Base-by-base conservation (phyloP, 2,888 invertebrate genomes). In the Sinhomidia bicolor region DNA sequence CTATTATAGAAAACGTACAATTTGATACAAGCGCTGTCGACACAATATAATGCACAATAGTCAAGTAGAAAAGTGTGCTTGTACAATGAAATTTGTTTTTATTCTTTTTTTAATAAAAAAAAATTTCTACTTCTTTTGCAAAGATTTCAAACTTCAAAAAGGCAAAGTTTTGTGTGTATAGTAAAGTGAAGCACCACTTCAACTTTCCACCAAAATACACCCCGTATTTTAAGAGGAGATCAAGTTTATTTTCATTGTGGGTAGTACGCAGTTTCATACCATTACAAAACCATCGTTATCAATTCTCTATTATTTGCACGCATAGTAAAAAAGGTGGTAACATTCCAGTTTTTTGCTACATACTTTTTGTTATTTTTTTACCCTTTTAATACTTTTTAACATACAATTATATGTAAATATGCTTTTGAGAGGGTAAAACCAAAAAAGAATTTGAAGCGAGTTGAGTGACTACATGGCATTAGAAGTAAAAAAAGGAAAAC, bases 401-500 rank as follows among this genome's bases (percentile, higher is more conserved):
- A 71, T 44, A 23, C 10, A 68, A 68, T 68, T 68, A 68, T 20
- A 68, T 41, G 68, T 68, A 68, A 68, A 68, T 62, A 62, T 32
- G 23, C 9, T 26, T 26, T 60, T 26, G 12, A 60, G 62, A 29
- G n/a, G 32, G 32, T n/a, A 32, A 62, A 32, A 32, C 62, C 57
- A 57, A 57, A 32, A 36, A n/a, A n/a, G n/a, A n/a, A n/a, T n/a
- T n/a, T n/a, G n/a, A 7, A 36, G 36, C n/a, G 20, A 68, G 68
- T 41, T 41, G 62, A 32, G 62, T 65, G 29, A 41, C 68, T 36
- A n/a, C n/a, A 68, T 17, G 5, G 68, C 41, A 68, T 41, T 62
- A 62, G n/a, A 60, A 60, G 60, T 26, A 26, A 26, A 23, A 60
- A 57, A 41, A 68, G 71, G 44, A 12, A 71, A 44, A 44, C 20